Conservation (phyloP, 2,113 vertebrate species). For the Gavia stellata region DNA sequence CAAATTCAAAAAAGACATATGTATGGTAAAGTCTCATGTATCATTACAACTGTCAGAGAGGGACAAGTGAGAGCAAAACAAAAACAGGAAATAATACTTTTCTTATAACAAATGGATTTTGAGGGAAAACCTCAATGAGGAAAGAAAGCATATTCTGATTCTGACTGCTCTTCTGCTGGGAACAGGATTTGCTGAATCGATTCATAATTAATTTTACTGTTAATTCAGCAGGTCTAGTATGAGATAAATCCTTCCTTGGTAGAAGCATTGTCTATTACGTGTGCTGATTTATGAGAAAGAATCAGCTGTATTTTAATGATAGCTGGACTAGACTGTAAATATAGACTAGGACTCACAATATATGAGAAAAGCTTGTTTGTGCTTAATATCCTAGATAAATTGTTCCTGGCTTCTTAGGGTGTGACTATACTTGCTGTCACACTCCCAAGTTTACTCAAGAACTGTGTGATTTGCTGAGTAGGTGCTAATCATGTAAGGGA, state of each 20-base stretch:
- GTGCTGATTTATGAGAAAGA: not conserved
- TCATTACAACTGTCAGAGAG: not conserved
- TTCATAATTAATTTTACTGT: not conserved
- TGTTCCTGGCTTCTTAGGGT: slow-evolving; percentile 5
- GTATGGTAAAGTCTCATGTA: not conserved
- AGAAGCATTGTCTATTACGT: not conserved
- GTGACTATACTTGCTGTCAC: slow-evolving; percentile 17
- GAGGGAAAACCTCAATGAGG: not conserved
- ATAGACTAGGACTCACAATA: not conserved
- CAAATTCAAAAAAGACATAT: not conserved
- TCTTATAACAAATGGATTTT: not conserved
- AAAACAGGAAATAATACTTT: not conserved
- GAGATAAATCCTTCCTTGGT: not conserved
- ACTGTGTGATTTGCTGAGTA: not conserved
- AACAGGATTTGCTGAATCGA: not conserved
- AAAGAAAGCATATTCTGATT: not conserved
- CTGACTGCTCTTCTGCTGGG: not conserved
- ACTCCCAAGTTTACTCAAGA: slow-evolving; percentile 13
- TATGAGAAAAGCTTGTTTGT: not conserved
- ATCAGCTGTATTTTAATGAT: not conserved
- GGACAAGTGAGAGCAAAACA: slow-evolving; percentile 5
- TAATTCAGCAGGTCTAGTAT: not conserved
- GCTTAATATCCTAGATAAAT: slow-evolving; percentile 17
- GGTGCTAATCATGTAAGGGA: not conserved
- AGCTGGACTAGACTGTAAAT: not conserved